Conservation (phyloP, 2,113 vertebrate species). For the Seriola rivoliana region DNA sequence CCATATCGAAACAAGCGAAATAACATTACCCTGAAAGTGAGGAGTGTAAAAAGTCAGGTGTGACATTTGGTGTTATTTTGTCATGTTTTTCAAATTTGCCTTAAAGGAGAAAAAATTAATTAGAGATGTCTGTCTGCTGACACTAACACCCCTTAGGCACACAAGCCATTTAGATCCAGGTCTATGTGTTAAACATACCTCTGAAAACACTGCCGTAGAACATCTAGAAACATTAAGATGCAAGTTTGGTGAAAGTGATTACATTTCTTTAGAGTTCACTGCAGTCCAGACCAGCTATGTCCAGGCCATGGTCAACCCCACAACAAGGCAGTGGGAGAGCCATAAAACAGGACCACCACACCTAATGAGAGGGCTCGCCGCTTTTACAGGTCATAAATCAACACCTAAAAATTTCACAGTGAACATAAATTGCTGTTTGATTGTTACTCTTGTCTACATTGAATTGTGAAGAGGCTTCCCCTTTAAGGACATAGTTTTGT, state of each 20-base stretch:
- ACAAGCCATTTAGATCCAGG: neutral
- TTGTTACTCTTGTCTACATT: constrained; percentile 8
- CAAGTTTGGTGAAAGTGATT: neutral
- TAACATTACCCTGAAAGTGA: neutral
- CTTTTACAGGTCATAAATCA: constrained; percentile 70
- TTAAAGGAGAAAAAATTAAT: neutral
- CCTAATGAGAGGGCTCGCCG: neutral
- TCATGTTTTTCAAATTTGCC: neutral
- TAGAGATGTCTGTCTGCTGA: neutral
- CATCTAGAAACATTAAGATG: neutral
- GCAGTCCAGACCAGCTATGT: constrained; percentile 20
- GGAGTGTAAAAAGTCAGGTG: neutral
- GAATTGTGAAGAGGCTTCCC: neutral
- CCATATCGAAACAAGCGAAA: neutral
- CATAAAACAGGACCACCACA: constrained; percentile 36
- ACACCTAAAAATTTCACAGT: constrained; percentile 21
- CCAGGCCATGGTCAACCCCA: constrained; percentile 24
- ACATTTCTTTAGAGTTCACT: neutral
- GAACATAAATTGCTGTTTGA: constrained; percentile 27
- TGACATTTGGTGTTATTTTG: neutral
- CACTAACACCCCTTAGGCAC: neutral
- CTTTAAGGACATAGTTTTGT: neutral
- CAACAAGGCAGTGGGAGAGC: neutral
- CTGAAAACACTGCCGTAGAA: neutral
- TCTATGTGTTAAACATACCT: neutral